Evolutionary conservation across 2,113 vertebrate genomes (phyloP).

Genomic region (Bothrops jararaca): DNA sequence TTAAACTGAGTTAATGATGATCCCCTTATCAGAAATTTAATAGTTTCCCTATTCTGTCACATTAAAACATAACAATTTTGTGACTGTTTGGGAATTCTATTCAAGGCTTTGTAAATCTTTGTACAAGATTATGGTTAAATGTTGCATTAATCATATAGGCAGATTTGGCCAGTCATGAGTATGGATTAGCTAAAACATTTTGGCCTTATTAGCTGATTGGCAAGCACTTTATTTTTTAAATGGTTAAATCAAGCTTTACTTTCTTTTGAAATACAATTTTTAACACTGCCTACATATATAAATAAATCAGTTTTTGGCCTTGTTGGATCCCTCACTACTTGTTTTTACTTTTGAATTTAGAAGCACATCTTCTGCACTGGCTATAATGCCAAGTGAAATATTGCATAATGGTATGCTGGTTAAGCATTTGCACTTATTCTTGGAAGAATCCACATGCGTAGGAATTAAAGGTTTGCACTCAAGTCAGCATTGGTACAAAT

Average conservation of each 20-base stretch:
- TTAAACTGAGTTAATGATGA: background rate
- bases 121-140: background rate
- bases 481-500: slow-evolving; percentile 15
- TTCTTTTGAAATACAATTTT: slow-evolving; percentile 73
- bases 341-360: slow-evolving; percentile 27
- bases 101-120: background rate
- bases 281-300: slow-evolving; percentile 65
- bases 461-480: slow-evolving; percentile 48
- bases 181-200: slow-evolving; percentile 67
- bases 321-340: slow-evolving; percentile 42
- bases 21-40: background rate
- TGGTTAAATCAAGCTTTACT: slow-evolving; percentile 70
- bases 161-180: slow-evolving; percentile 68
- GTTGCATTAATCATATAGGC: background rate
- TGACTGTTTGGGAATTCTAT: background rate
- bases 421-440: slow-evolving; percentile 55
- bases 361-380: slow-evolving; percentile 48
- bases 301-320: slow-evolving; percentile 66
- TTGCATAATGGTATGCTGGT: slow-evolving; percentile 51
- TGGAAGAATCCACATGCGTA: slow-evolving; percentile 58
- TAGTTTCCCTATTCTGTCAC: background rate
- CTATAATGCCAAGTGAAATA: slow-evolving; percentile 52
- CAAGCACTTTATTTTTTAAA: slow-evolving; percentile 68
- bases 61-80: background rate
- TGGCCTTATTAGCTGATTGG: slow-evolving; percentile 62